Base-by-base conservation (phyloP, 2,888 invertebrate species). In the Megamerina dolium region DNA sequence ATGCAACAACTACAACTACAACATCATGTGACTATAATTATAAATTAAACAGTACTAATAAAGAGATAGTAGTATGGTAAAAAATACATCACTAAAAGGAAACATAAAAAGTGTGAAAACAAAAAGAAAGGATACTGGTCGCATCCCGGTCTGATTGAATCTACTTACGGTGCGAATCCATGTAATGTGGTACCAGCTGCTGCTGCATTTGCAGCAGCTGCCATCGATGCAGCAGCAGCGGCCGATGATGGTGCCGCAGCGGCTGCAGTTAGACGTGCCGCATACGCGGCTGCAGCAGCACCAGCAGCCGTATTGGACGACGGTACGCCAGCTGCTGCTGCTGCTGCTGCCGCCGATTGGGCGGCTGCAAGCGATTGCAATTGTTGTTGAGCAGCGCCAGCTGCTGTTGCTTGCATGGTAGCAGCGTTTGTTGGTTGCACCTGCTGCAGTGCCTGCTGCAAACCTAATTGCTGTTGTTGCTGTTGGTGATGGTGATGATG, bases 161-260 rank as follows among this genome's bases (percentile, higher is more conserved):
- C 71, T 82, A 87, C 87, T 87, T 83, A 87, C 88, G 86, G 88
- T 73, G 91, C 83, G 76, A 89, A 91, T 68, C 90, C 88, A 79
- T 88, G 89, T 74, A 87, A 77, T 70, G 85, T 84, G 68, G 84
- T 51, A 43, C 83, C 82, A 48, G 84, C 61, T 58, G 84, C 80
- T 54, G 83, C 86, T 60, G 87, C 86, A 58, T 64, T 67, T 50
- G 70, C 88, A 76, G 70, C 64, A 54, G 68, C 70, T 48, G 70
- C 70, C 59, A 67, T 66, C 60, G 88, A 74, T 57, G 85, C 85
- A 65, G 87, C 66, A 56, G 68, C 67, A 52, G 70, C 67, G 53
- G 68, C 61, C 54, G 60, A 58, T 79, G 79, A 75, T 45, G 58
- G 37, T 39, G 50, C 41, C 41, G 40, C 50, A 36, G 39, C 51